phyloP scores from a whole-genome alignment of 2,888 invertebrate species.

The Torymus tubicola region DNA sequence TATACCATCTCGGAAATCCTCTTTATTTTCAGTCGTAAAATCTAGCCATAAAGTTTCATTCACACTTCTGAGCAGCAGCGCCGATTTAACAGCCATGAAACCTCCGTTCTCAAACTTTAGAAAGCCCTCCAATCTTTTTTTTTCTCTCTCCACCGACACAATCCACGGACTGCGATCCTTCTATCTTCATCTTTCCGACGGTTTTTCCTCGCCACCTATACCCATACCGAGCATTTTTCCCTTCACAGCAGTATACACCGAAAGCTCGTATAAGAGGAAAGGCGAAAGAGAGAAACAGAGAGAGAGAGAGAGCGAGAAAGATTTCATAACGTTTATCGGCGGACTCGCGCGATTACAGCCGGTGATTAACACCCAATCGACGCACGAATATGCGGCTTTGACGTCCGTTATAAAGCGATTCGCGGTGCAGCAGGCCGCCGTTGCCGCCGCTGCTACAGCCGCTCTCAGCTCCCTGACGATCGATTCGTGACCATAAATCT shows the following conservation, averaged over 20 bases:
- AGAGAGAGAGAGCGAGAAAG: slow-evolving; percentile 41
- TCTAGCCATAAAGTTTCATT: too few species aligned
- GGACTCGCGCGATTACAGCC: slow-evolving; percentile 56
- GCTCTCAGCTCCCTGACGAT: slow-evolving; percentile 1
- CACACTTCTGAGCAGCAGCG: not conserved
- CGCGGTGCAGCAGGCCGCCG: slow-evolving; percentile 4
- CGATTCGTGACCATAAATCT: slow-evolving; percentile 55
- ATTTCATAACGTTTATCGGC: slow-evolving; percentile 60
- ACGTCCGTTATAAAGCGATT: slow-evolving; percentile 56
- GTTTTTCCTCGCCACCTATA: too few species aligned
- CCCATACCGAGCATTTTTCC: too few species aligned
- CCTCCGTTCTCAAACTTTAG: too few species aligned
- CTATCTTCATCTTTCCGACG: not conserved
- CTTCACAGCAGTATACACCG: too few species aligned
- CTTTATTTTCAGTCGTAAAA: not conserved
- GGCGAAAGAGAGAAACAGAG: too few species aligned
- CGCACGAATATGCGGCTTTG: slow-evolving; percentile 57
- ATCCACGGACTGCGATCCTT: not conserved
- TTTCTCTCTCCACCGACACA: too few species aligned
- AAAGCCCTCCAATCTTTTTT: too few species aligned
- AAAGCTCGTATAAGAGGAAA: too few species aligned
- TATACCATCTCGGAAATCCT: not conserved
- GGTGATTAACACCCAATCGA: slow-evolving; percentile 66
- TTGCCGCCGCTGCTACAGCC: not conserved
- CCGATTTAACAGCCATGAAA: not conserved